Conservation (phyloP, 2,888 invertebrate genomes). For the Ectemnius cavifrons region DNA sequence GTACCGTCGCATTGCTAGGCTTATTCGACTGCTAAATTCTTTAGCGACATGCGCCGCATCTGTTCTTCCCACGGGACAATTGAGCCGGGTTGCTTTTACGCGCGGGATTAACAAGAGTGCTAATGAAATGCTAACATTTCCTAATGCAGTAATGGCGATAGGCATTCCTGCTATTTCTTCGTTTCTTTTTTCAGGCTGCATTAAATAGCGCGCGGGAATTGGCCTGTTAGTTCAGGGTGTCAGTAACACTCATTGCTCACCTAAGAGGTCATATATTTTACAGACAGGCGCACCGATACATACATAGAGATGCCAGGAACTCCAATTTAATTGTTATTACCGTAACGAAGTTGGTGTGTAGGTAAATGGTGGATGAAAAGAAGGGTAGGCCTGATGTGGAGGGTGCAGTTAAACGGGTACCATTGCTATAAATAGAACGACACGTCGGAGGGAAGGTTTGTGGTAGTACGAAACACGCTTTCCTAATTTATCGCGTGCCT, state of each 20-base stretch:
- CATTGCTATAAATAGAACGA: conserved; percentile 50
- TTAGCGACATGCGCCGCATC: conserved; percentile 28
- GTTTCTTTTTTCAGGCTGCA: conserved; percentile 4
- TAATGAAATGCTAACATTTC: conserved; percentile 49
- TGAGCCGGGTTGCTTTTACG: conserved; percentile 8
- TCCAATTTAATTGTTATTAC: conserved; percentile 50
- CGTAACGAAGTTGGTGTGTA: conserved; percentile 15
- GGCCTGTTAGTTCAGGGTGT: no score
- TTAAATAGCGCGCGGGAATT: no score
- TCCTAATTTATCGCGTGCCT: conserved; percentile 46
- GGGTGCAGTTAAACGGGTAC: conserved; percentile 56
- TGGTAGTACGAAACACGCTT: conserved; percentile 29
- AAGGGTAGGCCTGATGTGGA: conserved; percentile 43
- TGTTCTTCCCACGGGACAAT: conserved; percentile 27
- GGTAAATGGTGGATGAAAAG: neutral
- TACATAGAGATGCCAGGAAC: neutral
- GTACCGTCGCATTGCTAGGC: neutral
- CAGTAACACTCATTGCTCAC: neutral
- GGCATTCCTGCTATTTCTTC: conserved; percentile 13
- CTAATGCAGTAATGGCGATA: conserved; percentile 24
- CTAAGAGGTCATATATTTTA: no score
- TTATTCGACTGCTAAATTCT: conserved; percentile 35
- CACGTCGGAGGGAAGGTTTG: conserved; percentile 23
- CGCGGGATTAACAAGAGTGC: conserved; percentile 25
- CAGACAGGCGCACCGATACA: neutral